Percentiles rank a stretch among this genome's conserved stretches.
These are phyloP conservation scores for Alviniconcha marisindica DNA, from an alignment of 1,140 invertebrate genomes.

Conservation along the genomic window DNA sequence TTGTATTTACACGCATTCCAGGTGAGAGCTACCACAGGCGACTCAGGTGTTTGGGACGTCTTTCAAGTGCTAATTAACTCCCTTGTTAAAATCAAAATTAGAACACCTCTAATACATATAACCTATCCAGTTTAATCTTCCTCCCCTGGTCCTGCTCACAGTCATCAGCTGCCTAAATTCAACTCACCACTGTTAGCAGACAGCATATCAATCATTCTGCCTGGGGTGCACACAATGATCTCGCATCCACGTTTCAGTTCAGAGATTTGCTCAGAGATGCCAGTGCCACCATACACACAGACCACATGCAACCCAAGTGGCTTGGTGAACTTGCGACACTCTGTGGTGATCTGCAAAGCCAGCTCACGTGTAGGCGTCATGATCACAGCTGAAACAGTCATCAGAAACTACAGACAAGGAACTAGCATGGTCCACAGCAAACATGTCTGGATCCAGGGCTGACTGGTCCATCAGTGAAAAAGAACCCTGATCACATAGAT, in stretches of 20 bases:
- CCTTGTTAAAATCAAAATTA: no score
- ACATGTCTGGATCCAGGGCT: no score
- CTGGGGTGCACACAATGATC: conserved; percentile 99
- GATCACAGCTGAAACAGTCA: conserved; percentile 81
- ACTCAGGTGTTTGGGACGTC: no score
- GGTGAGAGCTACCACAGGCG: no score
- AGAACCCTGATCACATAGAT: not conserved
- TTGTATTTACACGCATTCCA: no score
- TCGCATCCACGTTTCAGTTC: conserved; percentile 98
- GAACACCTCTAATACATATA: no score
- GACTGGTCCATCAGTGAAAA: no score
- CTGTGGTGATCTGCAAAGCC: conserved; percentile 99
- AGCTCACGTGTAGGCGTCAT: conserved; percentile 99
- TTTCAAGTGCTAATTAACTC: no score
- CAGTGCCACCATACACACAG: conserved; percentile 99
- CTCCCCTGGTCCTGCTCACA: no score
- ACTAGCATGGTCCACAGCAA: not conserved
- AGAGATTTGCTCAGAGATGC: conserved; percentile 97
- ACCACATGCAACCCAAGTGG: conserved; percentile 90
- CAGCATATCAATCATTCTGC: conserved; percentile 99
- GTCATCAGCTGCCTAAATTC: no score
- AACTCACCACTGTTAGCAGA: conserved; percentile 93
- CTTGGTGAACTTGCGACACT: conserved; percentile 97
- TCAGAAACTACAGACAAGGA: not conserved
- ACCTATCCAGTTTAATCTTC: no score